phyloP scores from a whole-genome alignment of 2,113 vertebrate species.

The Ibidorhyncha struthersii region DNA sequence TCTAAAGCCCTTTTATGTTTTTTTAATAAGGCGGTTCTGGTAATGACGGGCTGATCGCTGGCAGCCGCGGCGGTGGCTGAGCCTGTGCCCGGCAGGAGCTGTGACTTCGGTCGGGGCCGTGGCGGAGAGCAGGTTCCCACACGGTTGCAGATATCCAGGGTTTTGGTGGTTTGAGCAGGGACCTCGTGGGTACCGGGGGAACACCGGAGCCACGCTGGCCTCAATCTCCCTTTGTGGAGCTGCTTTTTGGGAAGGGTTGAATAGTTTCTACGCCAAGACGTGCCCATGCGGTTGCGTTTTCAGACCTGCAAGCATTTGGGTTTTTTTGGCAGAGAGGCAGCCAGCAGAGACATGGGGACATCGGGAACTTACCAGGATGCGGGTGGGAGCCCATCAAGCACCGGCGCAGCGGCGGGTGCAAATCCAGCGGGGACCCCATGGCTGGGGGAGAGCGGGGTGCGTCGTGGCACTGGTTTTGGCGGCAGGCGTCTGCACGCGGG shows the following conservation, averaged over 20 bases:
- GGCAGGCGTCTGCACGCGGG: rapidly evolving
- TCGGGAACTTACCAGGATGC: rapidly evolving
- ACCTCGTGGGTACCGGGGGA: rapidly evolving
- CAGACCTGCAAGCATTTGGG: neutral
- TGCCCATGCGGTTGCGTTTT: rapidly evolving
- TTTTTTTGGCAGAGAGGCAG: neutral
- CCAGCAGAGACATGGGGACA: neutral
- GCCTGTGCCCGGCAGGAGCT: rapidly evolving
- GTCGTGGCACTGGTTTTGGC: neutral
- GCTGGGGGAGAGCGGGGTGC: rapidly evolving
- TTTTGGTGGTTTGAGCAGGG: neutral
- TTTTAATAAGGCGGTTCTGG: neutral
- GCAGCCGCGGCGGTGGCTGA: neutral
- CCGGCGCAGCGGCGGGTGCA: rapidly evolving
- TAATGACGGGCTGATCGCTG: neutral
- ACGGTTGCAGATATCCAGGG: rapidly evolving
- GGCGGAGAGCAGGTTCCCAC: neutral
- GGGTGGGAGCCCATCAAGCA: neutral
- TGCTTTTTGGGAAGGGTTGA: neutral
- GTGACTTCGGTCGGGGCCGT: rapidly evolving
- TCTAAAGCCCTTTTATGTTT: neutral
- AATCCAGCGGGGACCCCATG: neutral
- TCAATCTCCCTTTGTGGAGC: neutral
- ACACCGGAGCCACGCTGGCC: rapidly evolving
- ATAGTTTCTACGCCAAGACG: neutral